Evolutionary conservation across 1,140 invertebrate genomes (phyloP).

Genomic region (Octopus bimaculoides): DNA sequence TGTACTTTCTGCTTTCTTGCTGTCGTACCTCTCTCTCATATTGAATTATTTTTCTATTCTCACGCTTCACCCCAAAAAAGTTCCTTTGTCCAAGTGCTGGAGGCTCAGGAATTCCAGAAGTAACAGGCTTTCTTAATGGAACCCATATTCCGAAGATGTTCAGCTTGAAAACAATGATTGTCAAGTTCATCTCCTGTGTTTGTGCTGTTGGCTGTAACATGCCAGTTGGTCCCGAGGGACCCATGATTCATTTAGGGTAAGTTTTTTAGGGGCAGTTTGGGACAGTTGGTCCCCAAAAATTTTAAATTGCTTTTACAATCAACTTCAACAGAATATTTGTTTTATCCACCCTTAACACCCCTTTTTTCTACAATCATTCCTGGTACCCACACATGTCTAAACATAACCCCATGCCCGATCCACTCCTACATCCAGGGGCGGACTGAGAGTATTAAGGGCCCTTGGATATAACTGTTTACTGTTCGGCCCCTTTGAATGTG

Average conservation of each 20-base stretch:
- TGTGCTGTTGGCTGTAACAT: slow-evolving; percentile 57
- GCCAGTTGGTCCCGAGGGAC: slow-evolving; percentile 59
- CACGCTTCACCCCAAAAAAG: slow-evolving; percentile 19
- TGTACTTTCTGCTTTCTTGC: no score
- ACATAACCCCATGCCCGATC: no score
- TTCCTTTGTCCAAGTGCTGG: slow-evolving; percentile 56
- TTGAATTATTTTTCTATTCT: background rate
- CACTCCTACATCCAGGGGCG: no score
- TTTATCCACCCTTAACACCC: no score
- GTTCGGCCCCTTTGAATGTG: no score
- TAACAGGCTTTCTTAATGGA: slow-evolving; percentile 59
- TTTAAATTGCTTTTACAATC: no score
- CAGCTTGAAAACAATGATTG: slow-evolving; percentile 56
- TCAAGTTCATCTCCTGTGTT: slow-evolving; percentile 58
- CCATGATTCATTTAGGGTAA: slow-evolving; percentile 57
- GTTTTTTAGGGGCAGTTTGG: slow-evolving; percentile 2
- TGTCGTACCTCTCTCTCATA: background rate
- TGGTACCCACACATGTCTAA: no score
- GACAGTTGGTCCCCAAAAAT: no score
- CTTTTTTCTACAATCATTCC: no score
- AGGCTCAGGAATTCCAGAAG: slow-evolving; percentile 58
- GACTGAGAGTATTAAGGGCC: no score
- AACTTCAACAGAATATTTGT: no score
- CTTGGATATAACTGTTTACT: no score
- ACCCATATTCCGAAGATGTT: slow-evolving; percentile 55